Percentiles rank a stretch among this genome's conserved stretches.
Evolutionary conservation across 2,888 invertebrate species (phyloP).

Genomic region (Nomada fucata): DNA sequence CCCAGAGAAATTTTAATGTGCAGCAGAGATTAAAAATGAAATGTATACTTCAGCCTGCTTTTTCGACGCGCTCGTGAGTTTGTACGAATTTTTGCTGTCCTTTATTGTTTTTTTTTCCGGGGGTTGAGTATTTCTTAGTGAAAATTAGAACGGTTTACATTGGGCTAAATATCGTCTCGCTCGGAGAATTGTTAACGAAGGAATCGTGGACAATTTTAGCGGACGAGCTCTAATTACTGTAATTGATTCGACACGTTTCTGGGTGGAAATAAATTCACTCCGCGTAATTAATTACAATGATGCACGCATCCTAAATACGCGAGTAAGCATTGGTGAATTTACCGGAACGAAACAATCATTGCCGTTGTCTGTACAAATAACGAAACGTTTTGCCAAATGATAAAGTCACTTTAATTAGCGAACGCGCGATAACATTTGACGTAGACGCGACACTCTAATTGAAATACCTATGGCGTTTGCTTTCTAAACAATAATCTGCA

Average conservation of each 20-base stretch:
- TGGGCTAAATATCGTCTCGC: too few relatives aligned
- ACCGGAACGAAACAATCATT: constrained; percentile 3
- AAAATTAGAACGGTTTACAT: too few relatives aligned
- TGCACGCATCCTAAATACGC: not conserved
- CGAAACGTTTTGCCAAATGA: constrained; percentile 11
- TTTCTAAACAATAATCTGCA: not conserved
- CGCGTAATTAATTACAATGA: not conserved
- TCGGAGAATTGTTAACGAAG: not conserved
- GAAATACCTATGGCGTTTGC: not conserved
- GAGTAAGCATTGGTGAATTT: not conserved
- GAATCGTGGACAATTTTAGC: not conserved
- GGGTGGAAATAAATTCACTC: not conserved
- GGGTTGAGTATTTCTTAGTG: too few relatives aligned
- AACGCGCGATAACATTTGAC: constrained; percentile 1
- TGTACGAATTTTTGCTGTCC: too few relatives aligned
- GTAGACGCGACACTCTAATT: not conserved
- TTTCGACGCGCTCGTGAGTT: too few relatives aligned
- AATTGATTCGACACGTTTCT: not conserved
- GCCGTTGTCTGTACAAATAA: not conserved
- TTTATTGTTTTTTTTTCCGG: too few relatives aligned
- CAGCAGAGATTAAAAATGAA: too few relatives aligned
- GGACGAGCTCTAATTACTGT: too few relatives aligned
- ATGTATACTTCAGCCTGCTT: too few relatives aligned
- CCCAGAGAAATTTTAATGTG: too few relatives aligned
- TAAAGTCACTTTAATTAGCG: constrained; percentile 4